phyloP scores from a whole-genome alignment of 2,797 vertebrate genomes.

The Odontamblyopus rebecca region DNA sequence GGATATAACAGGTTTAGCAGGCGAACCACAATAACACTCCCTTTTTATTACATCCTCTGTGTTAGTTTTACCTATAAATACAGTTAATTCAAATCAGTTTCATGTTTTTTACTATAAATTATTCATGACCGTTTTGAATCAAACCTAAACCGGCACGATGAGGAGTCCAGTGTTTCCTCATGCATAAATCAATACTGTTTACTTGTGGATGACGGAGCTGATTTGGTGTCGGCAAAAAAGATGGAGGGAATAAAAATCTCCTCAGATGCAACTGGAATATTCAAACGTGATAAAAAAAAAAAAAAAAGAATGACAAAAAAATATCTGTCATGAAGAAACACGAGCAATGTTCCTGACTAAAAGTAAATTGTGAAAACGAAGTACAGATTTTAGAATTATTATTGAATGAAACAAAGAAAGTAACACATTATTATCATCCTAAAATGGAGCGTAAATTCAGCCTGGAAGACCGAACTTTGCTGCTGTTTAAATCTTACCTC shows the following conservation, averaged over 20 bases:
- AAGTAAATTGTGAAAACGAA: not conserved
- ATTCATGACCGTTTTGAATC: not conserved
- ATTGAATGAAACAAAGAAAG: not conserved
- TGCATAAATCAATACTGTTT: constrained; percentile 37
- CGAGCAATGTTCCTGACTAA: not conserved
- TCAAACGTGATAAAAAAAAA: constrained; percentile 48
- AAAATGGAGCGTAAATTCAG: no score
- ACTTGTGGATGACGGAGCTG: constrained; percentile 38
- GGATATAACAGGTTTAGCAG: no score
- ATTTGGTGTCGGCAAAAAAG: constrained; percentile 42
- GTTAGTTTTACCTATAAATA: not conserved
- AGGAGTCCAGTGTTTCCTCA: constrained; percentile 13
- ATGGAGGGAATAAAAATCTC: constrained; percentile 65
- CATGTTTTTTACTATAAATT: not conserved
- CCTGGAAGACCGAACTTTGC: no score
- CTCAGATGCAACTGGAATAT: constrained; percentile 72
- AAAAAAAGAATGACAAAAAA: constrained; percentile 46
- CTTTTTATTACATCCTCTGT: no score
- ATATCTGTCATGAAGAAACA: constrained; percentile 36
- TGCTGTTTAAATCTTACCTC: no score
- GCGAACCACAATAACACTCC: no score
- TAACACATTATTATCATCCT: no score
- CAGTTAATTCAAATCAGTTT: not conserved
- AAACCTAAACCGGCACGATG: not conserved
- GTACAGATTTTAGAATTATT: not conserved